These are phyloP conservation scores for Brachypterus glaber DNA, from an alignment of 2,888 invertebrate species.

Conservation along the genomic window DNA sequence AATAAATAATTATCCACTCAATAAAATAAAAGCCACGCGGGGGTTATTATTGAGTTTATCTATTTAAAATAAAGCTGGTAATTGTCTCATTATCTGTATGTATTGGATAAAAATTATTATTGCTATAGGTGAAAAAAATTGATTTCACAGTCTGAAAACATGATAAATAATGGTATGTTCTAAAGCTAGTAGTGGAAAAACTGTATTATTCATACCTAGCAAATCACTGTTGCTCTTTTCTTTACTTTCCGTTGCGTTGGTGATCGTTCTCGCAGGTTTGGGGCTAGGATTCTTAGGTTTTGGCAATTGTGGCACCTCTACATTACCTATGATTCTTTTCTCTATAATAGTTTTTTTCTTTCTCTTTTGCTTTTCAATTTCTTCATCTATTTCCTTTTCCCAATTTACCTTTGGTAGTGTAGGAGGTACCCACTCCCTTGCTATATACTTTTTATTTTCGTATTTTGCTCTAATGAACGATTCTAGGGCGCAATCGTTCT, in stretches of 20 bases:
- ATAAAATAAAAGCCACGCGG: too few relatives aligned
- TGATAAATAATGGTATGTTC: too few relatives aligned
- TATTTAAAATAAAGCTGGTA: too few relatives aligned
- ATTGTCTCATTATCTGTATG: too few relatives aligned
- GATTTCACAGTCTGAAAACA: too few relatives aligned
- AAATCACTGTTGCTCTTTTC: conserved; percentile 31
- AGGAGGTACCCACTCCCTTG: conserved; percentile 93
- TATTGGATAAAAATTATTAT: too few relatives aligned
- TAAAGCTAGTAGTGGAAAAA: too few relatives aligned
- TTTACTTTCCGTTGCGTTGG: conserved; percentile 20
- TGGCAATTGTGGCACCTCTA: conserved; percentile 49
- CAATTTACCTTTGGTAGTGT: conserved; percentile 67
- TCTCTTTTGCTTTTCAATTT: conserved; percentile 70
- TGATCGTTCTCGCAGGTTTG: conserved; percentile 39
- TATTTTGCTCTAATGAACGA: conserved; percentile 97
- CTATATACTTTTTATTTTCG: conserved; percentile 97
- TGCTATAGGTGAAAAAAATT: too few relatives aligned
- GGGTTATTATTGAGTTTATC: too few relatives aligned
- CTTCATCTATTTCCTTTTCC: conserved; percentile 82
- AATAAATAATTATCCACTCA: too few relatives aligned
- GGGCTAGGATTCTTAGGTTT: conserved; percentile 50
- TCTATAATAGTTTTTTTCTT: conserved; percentile 58
- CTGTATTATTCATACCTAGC: conserved; percentile 24
- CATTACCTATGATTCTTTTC: conserved; percentile 35
- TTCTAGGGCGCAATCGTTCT: conserved; percentile 87